These are phyloP conservation scores for Gnathonemus longibarbis DNA, from an alignment of 2,113 vertebrate genomes.

Conservation along the genomic window DNA sequence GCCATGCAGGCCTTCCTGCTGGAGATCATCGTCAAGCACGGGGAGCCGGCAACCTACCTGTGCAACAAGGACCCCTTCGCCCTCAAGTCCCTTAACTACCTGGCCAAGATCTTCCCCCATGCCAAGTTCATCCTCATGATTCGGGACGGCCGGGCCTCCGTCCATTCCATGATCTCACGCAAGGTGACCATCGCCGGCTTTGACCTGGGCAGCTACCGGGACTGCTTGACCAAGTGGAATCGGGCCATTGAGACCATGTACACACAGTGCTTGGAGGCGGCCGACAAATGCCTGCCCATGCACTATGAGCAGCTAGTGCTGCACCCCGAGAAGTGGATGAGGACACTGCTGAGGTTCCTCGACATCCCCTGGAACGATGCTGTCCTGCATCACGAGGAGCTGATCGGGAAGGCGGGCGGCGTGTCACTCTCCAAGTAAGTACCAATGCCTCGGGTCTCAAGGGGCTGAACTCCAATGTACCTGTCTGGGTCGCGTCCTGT, in stretches of 20 bases:
- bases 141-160: constrained; percentile 83
- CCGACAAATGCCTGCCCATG: constrained; percentile 78
- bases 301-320: constrained; percentile 90
- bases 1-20: constrained; percentile 93
- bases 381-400: constrained; percentile 90
- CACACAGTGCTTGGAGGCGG: constrained; percentile 87
- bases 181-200: constrained; percentile 96
- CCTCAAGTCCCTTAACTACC: constrained; percentile 86
- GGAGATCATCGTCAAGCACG: constrained; percentile 94
- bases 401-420: constrained; percentile 93
- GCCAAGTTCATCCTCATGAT: constrained; percentile 95
- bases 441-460: neutral
- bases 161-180: constrained; percentile 96
- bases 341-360: constrained; percentile 84
- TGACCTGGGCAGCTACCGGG: constrained; percentile 89
- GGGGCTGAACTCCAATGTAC: neutral
- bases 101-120: constrained; percentile 88
- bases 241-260: constrained; percentile 97
- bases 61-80: constrained; percentile 98
- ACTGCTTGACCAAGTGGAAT: constrained; percentile 97
- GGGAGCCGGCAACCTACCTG: constrained; percentile 84
- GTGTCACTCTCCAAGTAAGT: constrained; percentile 98
- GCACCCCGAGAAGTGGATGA: constrained; percentile 92
- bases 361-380: constrained; percentile 84
- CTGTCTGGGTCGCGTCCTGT: neutral